Base-by-base conservation (phyloP, 92 coral and sea anemone genomes). In the Siderastrea siderea region DNA sequence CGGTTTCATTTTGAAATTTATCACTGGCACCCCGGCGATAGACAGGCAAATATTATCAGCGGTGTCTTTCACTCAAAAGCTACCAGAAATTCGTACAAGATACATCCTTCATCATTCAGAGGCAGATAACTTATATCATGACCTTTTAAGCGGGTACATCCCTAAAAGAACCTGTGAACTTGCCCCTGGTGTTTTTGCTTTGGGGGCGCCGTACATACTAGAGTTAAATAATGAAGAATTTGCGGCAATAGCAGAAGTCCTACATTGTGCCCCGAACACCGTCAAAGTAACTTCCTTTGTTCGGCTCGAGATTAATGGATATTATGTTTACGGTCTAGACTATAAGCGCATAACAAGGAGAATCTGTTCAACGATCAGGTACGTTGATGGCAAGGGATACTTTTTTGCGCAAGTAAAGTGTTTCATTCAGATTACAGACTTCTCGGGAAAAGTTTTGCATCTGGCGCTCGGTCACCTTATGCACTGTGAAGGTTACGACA, bases 271-370 rank as follows among this genome's bases (percentile, higher is more conserved):
- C 19, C 78, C 77, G 11, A 13, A 4, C 59, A 15, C 78, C 3
- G 48, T 7, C 19, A 49, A 54, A 17, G 62, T 82, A 45, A 51
- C 63, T 16, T 78, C 86, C 50, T 68, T 69, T 44, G 70, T 69
- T 82, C 53, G 86, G 1, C 74, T 82, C 11, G 78, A 82, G 70
- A 43, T 68, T 9, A 82, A 50, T 13, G 69, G 68, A 15, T 47
- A 49, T 70, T 45, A 19, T 46, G 70, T 82, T 52, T 82, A 70
- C 54, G 86, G 86, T 16, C 16, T 50, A 16, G 44, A 43, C 13
- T 82, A 82, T 71, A 82, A 82, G 46, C 53, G 86, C 14, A 68
- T 82, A 78, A 53, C 11, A 14, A 82, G 78, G 64, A 44, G 74
- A 69, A 80, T 64, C 16, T 65, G 84, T 65, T 62, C 84, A 9